Evolutionary conservation across 1,140 invertebrate genomes (phyloP), one percentile per base, ranked within the genome.

Genomic region (Ladona fulva): DNA sequence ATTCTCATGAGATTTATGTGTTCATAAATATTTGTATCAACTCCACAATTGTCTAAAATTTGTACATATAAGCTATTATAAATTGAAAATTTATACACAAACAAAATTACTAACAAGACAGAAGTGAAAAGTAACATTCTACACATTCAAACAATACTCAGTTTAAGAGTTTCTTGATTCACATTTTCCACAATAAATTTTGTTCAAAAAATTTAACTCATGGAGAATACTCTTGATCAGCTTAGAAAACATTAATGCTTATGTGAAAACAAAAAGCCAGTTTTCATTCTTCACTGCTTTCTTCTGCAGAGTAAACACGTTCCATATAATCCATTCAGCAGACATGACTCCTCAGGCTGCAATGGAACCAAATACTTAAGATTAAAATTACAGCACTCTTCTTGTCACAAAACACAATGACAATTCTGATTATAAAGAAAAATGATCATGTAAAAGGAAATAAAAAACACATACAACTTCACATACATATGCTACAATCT

Each of bases 11-110:
- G 29, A 37, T 37, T 37, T 37, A 66, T 66, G 52, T 6, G 52
- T 66, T 66, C 52, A 66, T 66, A 66, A 66, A 66, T 66, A 66
- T 66, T 66, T 37, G 29, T 37, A 37, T 66, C 52, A 66, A 22
- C 14, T 66, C n/a, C 14, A 66, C n/a, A 66, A 66, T 66, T 37
- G n/a, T 66, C 52, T 66, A 66, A 66, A 19, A 66, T 66, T 66
- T 66, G 52, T 66, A 66, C 52, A 66, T 66, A 3, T 22, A 37
- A 22, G 52, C 52, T 66, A 66, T 37, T 22, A 66, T 66, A 19
- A 19, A 66, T 12, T 66, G 52, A 19, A 19, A 19, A 66, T 66
- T 22, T 66, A 22, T 66, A 66, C 52, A 66, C 52, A 66, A 66
- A 16, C 52, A 22, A 66, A 66, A 16, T 3, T 66, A 66, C 14